Conservation (phyloP, 2,113 vertebrate species). For the Siphamia tubifer region DNA sequence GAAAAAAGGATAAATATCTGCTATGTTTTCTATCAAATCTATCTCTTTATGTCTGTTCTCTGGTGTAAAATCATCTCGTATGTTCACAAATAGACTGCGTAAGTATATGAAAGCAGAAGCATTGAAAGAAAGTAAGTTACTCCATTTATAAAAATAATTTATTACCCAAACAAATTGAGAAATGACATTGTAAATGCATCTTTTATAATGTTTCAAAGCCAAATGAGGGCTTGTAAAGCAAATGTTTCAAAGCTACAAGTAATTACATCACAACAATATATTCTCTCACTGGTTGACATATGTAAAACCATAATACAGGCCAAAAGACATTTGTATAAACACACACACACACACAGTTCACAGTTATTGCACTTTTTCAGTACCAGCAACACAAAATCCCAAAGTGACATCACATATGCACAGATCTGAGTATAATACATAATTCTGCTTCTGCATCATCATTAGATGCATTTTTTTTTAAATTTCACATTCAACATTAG, state of each 20-base stretch:
- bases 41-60: too few relatives aligned
- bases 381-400: not conserved
- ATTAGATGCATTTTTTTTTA: not conserved
- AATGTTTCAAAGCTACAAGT: not conserved
- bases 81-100: too few relatives aligned
- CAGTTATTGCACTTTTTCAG: constrained; percentile 25
- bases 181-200: not conserved
- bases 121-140: too few relatives aligned
- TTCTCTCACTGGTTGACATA: constrained; percentile 5
- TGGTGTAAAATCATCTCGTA: too few relatives aligned
- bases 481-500: constrained; percentile 8
- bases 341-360: constrained; percentile 3
- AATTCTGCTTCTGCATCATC: not conserved
- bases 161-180: not conserved
- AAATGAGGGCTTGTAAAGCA: not conserved
- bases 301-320: not conserved
- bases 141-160: not conserved
- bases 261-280: not conserved
- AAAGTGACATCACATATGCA: not conserved
- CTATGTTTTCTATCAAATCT: too few relatives aligned
- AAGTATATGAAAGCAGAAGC: too few relatives aligned
- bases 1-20: too few relatives aligned
- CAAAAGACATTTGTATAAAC: not conserved
- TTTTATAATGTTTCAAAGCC: not conserved
- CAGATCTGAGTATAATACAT: not conserved